Base-by-base conservation (phyloP, 2,888 invertebrate genomes). In the Galeopsomyia nigrocyanea region DNA sequence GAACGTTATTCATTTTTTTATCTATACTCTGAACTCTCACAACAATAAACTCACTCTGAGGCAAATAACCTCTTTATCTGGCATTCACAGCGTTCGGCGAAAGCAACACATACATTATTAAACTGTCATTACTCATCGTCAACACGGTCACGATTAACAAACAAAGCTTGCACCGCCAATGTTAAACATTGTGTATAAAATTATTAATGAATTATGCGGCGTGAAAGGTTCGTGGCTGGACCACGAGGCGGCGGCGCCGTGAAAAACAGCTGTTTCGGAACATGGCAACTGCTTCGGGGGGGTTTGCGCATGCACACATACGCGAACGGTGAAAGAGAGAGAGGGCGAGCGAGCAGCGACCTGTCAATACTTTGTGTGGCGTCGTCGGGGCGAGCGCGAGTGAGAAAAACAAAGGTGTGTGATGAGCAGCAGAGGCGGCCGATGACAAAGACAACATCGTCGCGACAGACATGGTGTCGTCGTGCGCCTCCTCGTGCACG, bases 1-100 rank as follows among this genome's bases (percentile, higher is more conserved):
- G 74, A 75, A 86, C 74, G 79, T 84, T 84, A 71, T 85, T 85
- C 85, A 86, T 86, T 47, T 55, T 53, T 26, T 39, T 21, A 5
- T 50, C 9, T 17, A n/a, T n/a, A n/a, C n/a, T 22, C 14, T 39
- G 49, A 14, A 58, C 5, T 39, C 39, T 39, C 61, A 16, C 26
- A 61, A 61, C 61, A 61, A 46, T 21, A 56, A n/a, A n/a, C n/a
- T 19, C 49, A 49, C 58, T 67, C 51, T 51, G 21, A 9, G n/a
- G 14, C 17, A 60, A 67, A 51, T 19, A 57, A 60, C 46, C 51
- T 51, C 26, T n/a, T 57, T 50, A 57, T 57, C 19, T 39, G 46
- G 3, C 6, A 5, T 16, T 10, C 16, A 13, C 39, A 6, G 16
- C 39, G 16, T 49, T 21, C 49, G 22, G 17, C n/a, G n/a, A 53